Evolutionary conservation across 2,888 invertebrate genomes (phyloP).

Genomic region (Megalurothrips usitatus): DNA sequence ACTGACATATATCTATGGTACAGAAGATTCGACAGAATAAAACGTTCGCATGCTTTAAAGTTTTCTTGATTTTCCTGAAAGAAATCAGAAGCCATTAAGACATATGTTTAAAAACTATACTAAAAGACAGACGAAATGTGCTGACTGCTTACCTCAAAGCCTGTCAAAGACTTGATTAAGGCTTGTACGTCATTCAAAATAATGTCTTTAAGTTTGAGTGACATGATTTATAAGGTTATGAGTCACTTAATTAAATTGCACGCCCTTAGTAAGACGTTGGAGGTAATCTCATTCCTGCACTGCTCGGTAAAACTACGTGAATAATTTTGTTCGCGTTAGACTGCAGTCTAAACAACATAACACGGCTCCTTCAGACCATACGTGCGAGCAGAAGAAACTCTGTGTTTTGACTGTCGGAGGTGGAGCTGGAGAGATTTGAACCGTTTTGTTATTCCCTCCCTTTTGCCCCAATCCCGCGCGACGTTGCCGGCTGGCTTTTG

Average conservation of each 20-base stretch:
- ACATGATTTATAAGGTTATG: not conserved
- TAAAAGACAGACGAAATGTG: not conserved
- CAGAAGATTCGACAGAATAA: not conserved
- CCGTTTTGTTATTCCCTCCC: not conserved
- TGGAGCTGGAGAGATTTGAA: not conserved
- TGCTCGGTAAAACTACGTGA: not conserved
- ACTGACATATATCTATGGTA: not conserved
- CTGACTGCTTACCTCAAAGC: not conserved
- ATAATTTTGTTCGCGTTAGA: not conserved
- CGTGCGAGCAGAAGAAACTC: not conserved
- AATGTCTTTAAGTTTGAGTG: not conserved
- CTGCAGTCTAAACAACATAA: not conserved
- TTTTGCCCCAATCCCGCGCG: not conserved
- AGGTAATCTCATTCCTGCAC: not conserved
- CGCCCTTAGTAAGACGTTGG: not conserved
- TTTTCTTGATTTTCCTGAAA: not conserved
- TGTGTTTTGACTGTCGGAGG: no score
- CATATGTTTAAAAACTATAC: not conserved
- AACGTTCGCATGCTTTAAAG: constrained; percentile 4
- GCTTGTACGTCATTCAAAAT: not conserved
- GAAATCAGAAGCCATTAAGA: not conserved
- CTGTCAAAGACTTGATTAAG: not conserved
- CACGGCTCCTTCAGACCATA: not conserved
- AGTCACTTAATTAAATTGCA: not conserved
- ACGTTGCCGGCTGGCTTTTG: no score